Percentiles rank a stretch among this genome's conserved stretches.
These are phyloP conservation scores for Meteorus sp. DNA, from an alignment of 1,140 invertebrate genomes.

Conservation along the genomic window DNA sequence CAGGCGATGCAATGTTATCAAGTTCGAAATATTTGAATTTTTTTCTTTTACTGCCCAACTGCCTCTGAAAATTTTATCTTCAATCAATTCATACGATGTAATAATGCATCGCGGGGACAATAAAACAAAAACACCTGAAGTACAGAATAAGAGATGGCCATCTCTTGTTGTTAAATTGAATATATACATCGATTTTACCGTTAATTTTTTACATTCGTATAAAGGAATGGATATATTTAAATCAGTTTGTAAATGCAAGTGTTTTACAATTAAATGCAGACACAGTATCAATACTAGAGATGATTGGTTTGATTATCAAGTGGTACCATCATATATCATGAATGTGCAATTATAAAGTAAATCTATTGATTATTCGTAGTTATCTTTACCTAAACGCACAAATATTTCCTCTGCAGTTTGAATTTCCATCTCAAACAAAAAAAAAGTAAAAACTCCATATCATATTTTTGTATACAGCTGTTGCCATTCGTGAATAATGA, in stretches of 20 bases:
- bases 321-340: not conserved
- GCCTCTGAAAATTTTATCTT: constrained; percentile 1
- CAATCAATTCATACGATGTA: not conserved
- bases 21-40: not conserved
- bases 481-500: constrained; percentile 43
- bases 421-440: not conserved
- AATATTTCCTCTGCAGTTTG: not conserved
- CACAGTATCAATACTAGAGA: no score
- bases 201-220: not conserved
- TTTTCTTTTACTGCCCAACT: constrained; percentile 5
- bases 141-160: not conserved
- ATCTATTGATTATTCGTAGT: not conserved
- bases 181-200: constrained; percentile 19
- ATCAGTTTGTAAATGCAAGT: no score
- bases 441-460: constrained; percentile 31
- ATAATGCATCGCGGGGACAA: not conserved
- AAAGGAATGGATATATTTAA: no score
- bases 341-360: constrained; percentile 9
- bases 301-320: not conserved
- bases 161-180: constrained; percentile 17
- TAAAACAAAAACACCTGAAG: constrained; percentile 14
- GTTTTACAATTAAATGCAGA: no score
- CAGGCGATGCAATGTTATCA: constrained; percentile 6
- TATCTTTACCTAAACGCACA: not conserved
- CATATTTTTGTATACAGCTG: constrained; percentile 57